A percentile compares a stretch with the other conserved stretches of the same genome.
Conservation (phyloP, 2,888 invertebrate genomes). For the Andrena hattorfiana region DNA sequence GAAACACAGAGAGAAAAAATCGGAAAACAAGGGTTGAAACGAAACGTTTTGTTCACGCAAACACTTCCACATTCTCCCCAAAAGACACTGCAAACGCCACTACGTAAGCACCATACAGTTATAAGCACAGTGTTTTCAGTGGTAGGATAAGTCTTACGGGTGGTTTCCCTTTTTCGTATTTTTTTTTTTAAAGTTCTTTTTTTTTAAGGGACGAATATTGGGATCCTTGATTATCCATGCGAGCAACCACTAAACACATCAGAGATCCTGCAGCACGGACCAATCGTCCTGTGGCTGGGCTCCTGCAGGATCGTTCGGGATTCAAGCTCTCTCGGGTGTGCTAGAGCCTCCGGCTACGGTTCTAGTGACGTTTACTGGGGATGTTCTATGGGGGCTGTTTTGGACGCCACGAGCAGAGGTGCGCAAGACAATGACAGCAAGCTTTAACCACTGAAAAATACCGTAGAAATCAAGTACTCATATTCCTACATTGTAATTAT, state of each 20-base stretch:
- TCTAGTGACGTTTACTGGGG: constrained; percentile 66
- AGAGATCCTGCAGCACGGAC: constrained; percentile 77
- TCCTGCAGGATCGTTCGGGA: constrained; percentile 78
- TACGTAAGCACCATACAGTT: constrained; percentile 75
- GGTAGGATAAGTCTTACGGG: constrained; percentile 62
- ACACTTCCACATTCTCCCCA: constrained; percentile 69
- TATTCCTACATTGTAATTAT: no score
- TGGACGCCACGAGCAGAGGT: constrained; percentile 68
- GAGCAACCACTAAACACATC: constrained; percentile 75
- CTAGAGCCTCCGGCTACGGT: constrained; percentile 71
- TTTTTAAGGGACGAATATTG: constrained; percentile 42
- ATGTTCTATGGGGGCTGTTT: constrained; percentile 63
- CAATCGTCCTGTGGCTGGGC: constrained; percentile 81
- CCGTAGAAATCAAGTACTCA: no score
- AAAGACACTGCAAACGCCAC: constrained; percentile 73
- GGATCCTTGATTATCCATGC: constrained; percentile 76
- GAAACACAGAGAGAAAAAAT: constrained; percentile 40
- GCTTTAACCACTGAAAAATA: constrained; percentile 19
- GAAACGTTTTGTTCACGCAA: constrained; percentile 61
- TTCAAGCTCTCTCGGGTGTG: constrained; percentile 70
- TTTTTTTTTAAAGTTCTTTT: constrained; percentile 20
- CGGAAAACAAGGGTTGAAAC: constrained; percentile 51
- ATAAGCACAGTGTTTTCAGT: constrained; percentile 70
- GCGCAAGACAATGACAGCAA: constrained; percentile 38
- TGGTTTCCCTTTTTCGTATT: constrained; percentile 15